These are phyloP conservation scores for Ashinkailepas kermadecensis DNA, from an alignment of 2,888 invertebrate genomes.

Conservation along the genomic window DNA sequence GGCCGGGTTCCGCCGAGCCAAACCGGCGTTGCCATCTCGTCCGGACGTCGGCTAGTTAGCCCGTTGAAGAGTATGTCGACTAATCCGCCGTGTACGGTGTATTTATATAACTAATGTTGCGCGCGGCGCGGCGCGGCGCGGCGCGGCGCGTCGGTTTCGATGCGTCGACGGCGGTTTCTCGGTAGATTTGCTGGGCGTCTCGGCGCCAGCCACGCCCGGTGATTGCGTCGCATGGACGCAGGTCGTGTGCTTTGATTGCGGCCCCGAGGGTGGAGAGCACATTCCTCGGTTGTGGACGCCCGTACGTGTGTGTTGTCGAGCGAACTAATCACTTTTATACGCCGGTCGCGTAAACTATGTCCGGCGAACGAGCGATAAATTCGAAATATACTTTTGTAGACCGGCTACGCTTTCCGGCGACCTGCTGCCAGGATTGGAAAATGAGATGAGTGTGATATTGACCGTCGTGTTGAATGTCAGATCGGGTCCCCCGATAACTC, in stretches of 20 bases:
- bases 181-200: not conserved
- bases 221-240: not conserved
- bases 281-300: conserved; percentile 5
- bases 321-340: not conserved
- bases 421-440: not conserved
- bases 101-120: not conserved
- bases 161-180: not conserved
- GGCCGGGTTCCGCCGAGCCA: not conserved
- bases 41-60: no score
- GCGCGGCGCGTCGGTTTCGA: no score
- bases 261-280: not conserved
- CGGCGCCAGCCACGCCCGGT: not conserved
- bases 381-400: conserved; percentile 9
- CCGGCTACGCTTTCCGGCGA: not conserved
- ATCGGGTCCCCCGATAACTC: not conserved
- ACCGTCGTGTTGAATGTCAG: not conserved
- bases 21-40: not conserved
- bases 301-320: not conserved
- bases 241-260: not conserved
- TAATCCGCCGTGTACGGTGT: not conserved
- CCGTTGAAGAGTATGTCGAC: not conserved
- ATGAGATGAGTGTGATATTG: not conserved
- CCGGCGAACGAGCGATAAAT: not conserved
- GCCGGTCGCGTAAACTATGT: not conserved
- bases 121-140: no score